Conservation (phyloP, 2,888 invertebrate species). For the Baronia brevicornis region DNA sequence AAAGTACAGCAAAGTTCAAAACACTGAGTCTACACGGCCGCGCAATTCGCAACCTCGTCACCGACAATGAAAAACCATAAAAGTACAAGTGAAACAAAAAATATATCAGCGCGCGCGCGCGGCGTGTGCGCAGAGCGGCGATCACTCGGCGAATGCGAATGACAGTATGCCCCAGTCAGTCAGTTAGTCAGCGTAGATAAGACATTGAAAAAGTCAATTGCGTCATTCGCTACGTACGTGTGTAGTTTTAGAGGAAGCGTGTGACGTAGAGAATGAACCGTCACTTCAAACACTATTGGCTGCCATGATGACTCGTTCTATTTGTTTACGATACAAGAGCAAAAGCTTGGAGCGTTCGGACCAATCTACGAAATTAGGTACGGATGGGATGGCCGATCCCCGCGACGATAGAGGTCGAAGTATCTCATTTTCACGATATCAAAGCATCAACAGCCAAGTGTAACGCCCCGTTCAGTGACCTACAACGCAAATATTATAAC, state of each 20-base stretch:
- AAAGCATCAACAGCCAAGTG: neutral
- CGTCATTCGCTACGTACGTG: conserved; percentile 71
- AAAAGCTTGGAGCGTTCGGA: conserved; percentile 5
- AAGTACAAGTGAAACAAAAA: conserved; percentile 62
- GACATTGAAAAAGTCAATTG: conserved; percentile 76
- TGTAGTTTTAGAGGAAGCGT: conserved; percentile 65
- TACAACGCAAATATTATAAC: too few species aligned
- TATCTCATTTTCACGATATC: too few species aligned
- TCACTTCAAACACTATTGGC: conserved; percentile 58
- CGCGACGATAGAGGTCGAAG: too few species aligned
- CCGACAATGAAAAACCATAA: conserved; percentile 60
- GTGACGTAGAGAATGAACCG: conserved; percentile 60
- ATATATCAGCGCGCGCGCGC: conserved; percentile 44
- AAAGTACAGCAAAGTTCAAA: conserved; percentile 62
- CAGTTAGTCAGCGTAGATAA: conserved; percentile 72
- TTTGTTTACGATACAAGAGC: conserved; percentile 47
- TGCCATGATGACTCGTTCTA: conserved; percentile 49
- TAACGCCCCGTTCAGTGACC: too few species aligned
- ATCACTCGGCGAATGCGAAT: conserved; percentile 65
- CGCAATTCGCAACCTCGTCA: conserved; percentile 67
- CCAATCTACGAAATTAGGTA: conserved; percentile 6
- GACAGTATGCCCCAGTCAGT: conserved; percentile 70
- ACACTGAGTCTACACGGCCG: conserved; percentile 60
- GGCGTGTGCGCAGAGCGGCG: conserved; percentile 62
- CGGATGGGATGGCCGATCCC: neutral